These are phyloP conservation scores for Platygyra sinensis DNA, from an alignment of 64 coral and sea anemone genomes.

Conservation along the genomic window DNA sequence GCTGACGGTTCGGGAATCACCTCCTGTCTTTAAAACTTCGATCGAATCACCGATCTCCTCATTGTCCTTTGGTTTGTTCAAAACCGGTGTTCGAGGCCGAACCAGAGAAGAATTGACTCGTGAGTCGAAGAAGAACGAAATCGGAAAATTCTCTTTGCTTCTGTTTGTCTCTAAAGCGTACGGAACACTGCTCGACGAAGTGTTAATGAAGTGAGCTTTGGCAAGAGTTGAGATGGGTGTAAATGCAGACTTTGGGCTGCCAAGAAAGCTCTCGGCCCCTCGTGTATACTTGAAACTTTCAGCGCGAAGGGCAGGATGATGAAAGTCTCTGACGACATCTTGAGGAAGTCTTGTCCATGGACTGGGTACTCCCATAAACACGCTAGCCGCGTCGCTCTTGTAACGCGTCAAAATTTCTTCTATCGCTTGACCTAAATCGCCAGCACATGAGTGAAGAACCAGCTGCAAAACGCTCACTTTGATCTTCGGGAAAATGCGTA, in stretches of 20 bases:
- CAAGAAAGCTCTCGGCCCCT: slow-evolving; percentile 30
- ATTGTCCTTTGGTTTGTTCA: slow-evolving; percentile 10
- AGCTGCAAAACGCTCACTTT: slow-evolving; percentile 93
- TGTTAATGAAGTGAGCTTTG: slow-evolving; percentile 51
- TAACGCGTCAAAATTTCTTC: slow-evolving; percentile 90
- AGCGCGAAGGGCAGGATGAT: slow-evolving; percentile 34
- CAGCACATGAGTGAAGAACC: slow-evolving; percentile 89
- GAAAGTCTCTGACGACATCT: slow-evolving; percentile 54
- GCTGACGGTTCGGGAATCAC: background rate
- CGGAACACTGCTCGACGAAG: slow-evolving; percentile 20
- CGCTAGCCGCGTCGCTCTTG: slow-evolving; percentile 66
- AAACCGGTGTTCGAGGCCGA: background rate
- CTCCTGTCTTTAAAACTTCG: background rate
- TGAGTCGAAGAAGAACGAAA: slow-evolving; percentile 59
- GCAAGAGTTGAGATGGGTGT: slow-evolving; percentile 53
- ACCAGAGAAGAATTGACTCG: slow-evolving; percentile 6
- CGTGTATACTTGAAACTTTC: slow-evolving; percentile 54
- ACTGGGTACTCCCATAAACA: slow-evolving; percentile 66
- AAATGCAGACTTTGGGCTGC: slow-evolving; percentile 59
- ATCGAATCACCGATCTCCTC: background rate
- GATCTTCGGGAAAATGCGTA: slow-evolving; percentile 90
- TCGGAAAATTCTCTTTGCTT: slow-evolving; percentile 58
- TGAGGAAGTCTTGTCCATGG: slow-evolving; percentile 53
- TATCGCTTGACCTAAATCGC: slow-evolving; percentile 90
- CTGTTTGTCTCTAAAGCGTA: slow-evolving; percentile 45